Conservation (phyloP, 2,888 invertebrate genomes). For the Lathronympha strigana region DNA sequence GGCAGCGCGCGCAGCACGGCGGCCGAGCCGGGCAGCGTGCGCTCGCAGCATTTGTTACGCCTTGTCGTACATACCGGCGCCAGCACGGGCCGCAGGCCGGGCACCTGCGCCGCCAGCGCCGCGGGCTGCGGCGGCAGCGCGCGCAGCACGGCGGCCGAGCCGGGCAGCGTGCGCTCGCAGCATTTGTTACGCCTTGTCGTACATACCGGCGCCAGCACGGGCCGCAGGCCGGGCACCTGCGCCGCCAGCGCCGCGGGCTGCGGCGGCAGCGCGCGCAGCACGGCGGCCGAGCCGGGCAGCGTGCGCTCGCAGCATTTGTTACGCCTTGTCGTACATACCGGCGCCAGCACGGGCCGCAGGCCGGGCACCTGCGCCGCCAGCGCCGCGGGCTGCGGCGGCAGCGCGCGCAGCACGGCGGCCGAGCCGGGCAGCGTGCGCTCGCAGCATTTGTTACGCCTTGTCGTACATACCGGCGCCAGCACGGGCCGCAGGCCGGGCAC, state of each 20-base stretch:
- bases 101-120: constrained; percentile 37
- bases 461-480: too few relatives aligned
- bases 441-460: constrained; percentile 97
- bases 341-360: background rate
- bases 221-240: too few relatives aligned
- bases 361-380: background rate
- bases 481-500: too few relatives aligned
- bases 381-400: constrained; percentile 9
- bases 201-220: too few relatives aligned
- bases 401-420: background rate
- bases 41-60: too few relatives aligned
- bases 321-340: constrained; percentile 84
- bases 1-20: constrained; percentile 27
- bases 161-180: too few relatives aligned
- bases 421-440: constrained; percentile 54
- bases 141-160: constrained; percentile 16
- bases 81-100: constrained; percentile 2
- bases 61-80: constrained; percentile 28
- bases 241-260: too few relatives aligned
- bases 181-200: too few relatives aligned
- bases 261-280: too few relatives aligned
- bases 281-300: too few relatives aligned
- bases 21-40: constrained; percentile 73
- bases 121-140: constrained; percentile 37
- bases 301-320: too few relatives aligned